Conservation (phyloP, 2,797 vertebrate species). For the Ambastaia sidthimunki region DNA sequence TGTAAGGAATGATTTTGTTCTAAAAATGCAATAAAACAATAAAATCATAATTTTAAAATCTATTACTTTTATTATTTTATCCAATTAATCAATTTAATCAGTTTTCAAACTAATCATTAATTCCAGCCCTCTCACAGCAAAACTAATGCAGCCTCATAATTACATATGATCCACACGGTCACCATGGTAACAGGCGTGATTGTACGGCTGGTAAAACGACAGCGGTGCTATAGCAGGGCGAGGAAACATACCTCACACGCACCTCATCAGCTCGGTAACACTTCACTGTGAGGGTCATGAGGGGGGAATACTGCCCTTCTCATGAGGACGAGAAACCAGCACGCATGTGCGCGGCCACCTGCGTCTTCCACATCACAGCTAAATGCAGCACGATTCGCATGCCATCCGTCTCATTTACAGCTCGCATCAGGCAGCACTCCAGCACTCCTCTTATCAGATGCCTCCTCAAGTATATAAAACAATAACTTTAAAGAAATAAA, state of each 20-base stretch:
- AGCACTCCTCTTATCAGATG: neutral
- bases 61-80: too few species aligned
- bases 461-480: conserved; percentile 31
- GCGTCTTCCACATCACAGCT: neutral
- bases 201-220: neutral
- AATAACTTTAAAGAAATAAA: conserved; percentile 7
- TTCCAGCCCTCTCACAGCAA: neutral
- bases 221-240: neutral
- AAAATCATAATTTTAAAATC: too few species aligned
- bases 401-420: conserved; percentile 34
- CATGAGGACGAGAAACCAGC: neutral
- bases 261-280: conserved; percentile 3
- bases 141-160: neutral
- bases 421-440: conserved; percentile 6
- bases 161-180: conserved; percentile 9
- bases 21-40: too few species aligned
- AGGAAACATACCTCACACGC: neutral
- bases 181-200: conserved; percentile 1
- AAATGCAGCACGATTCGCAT: conserved; percentile 2
- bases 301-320: neutral
- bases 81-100: neutral
- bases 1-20: too few species aligned
- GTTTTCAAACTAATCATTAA: neutral
- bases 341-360: conserved; percentile 1
- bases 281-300: neutral